phyloP scores from a whole-genome alignment of 2,797 vertebrate species.

The Euphonia xanthogaster region DNA sequence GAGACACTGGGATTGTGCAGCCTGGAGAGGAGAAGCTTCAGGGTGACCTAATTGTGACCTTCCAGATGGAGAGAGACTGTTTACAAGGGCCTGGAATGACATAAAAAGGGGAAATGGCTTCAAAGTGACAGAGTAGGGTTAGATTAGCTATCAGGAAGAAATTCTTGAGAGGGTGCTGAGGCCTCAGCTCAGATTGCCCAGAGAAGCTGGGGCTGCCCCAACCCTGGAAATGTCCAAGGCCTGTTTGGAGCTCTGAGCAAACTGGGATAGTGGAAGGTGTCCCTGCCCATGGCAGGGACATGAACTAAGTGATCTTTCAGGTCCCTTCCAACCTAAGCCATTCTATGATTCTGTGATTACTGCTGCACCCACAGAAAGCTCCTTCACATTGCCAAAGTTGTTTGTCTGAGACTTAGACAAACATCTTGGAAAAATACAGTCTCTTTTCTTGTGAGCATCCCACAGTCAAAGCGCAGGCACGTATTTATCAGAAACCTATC shows the following conservation, averaged over 20 bases:
- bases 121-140: background rate
- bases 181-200: background rate
- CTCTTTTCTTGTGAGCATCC: slow-evolving; percentile 26
- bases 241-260: background rate
- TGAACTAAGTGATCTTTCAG: background rate
- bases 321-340: background rate
- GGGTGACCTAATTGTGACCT: background rate
- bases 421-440: slow-evolving; percentile 37
- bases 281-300: background rate
- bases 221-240: background rate
- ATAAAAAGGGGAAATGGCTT: background rate
- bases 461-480: slow-evolving; percentile 36
- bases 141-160: background rate
- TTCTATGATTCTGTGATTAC: background rate
- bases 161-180: background rate
- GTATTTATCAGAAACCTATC: slow-evolving; percentile 66
- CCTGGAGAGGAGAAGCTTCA: background rate
- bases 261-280: background rate
- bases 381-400: background rate
- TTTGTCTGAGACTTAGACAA: slow-evolving; percentile 36
- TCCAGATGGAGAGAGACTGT: background rate
- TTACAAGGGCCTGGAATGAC: background rate
- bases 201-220: background rate
- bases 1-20: background rate
- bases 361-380: background rate